These are phyloP conservation scores for Agriopis marginaria DNA, from an alignment of 2,888 invertebrate genomes.

Conservation along the genomic window DNA sequence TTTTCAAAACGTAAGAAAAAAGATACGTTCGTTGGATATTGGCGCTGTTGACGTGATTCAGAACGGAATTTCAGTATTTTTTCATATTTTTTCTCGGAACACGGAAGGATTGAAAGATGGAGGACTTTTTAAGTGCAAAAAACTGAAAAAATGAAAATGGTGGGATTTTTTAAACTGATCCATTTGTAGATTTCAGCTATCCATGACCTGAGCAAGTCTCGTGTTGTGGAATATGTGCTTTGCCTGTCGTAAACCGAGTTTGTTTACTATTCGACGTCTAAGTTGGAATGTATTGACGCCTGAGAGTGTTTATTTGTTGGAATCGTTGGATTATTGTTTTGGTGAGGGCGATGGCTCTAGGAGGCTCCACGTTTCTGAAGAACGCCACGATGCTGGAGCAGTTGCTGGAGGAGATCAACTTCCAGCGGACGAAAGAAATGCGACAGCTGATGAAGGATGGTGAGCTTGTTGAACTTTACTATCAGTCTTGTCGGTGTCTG, in stretches of 20 bases:
- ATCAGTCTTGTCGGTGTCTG: slow-evolving; percentile 11
- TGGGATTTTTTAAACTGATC: slow-evolving; percentile 36
- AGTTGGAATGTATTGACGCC: slow-evolving; percentile 54
- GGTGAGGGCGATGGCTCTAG: slow-evolving; percentile 67
- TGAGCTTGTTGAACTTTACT: slow-evolving; percentile 63
- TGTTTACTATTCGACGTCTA: slow-evolving; percentile 28
- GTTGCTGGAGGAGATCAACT: slow-evolving; percentile 95
- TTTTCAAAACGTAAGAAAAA: too few species aligned
- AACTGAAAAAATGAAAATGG: slow-evolving; percentile 28
- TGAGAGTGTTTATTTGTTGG: slow-evolving; percentile 31
- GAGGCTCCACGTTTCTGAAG: slow-evolving; percentile 72
- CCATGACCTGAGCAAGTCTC: slow-evolving; percentile 24
- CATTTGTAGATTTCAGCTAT: slow-evolving; percentile 1
- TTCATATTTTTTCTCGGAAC: too few species aligned
- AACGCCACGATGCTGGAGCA: slow-evolving; percentile 92
- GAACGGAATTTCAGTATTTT: background rate
- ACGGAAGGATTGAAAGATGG: slow-evolving; percentile 10
- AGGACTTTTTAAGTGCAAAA: slow-evolving; percentile 7
- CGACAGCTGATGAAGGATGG: slow-evolving; percentile 95
- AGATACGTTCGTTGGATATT: too few species aligned
- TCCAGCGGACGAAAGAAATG: slow-evolving; percentile 96
- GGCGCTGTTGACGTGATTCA: too few species aligned
- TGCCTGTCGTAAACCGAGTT: slow-evolving; percentile 34
- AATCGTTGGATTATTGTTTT: slow-evolving; percentile 24
- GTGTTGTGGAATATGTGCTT: slow-evolving; percentile 46